Evolutionary conservation across 1,140 invertebrate species (phyloP).

Genomic region (Potamilus streckersoni): DNA sequence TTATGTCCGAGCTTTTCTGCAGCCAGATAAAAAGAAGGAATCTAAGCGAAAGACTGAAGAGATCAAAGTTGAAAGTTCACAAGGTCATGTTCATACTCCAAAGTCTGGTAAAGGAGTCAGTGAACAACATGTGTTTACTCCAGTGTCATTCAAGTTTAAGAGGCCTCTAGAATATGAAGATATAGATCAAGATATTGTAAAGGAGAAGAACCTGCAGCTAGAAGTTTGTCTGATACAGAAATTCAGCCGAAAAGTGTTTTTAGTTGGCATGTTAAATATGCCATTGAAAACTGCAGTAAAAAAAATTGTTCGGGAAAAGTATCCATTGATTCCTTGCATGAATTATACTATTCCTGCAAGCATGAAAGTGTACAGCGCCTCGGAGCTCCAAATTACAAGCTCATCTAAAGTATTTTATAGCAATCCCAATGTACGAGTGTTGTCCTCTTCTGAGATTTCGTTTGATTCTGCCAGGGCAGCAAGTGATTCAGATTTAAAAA

Average conservation of each 20-base stretch:
- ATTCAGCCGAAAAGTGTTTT: constrained; percentile 51
- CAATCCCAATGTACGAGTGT: constrained; percentile 42
- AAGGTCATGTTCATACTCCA: constrained; percentile 29
- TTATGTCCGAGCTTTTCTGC: constrained; percentile 59
- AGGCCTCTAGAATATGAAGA: constrained; percentile 55
- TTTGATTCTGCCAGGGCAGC: constrained; percentile 32
- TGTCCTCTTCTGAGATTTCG: constrained; percentile 33
- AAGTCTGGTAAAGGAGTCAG: constrained; percentile 13
- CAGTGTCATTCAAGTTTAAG: constrained; percentile 59
- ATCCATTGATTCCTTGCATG: constrained; percentile 58
- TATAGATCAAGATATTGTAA: constrained; percentile 46
- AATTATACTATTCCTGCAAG: constrained; percentile 59
- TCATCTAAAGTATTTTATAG: constrained; percentile 41
- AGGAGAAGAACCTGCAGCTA: constrained; percentile 48
- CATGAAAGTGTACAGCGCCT: constrained; percentile 59
- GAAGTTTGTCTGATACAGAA: constrained; percentile 63
- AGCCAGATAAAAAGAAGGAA: constrained; percentile 56
- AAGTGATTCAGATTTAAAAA: constrained; percentile 43
- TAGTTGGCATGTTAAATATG: constrained; percentile 57
- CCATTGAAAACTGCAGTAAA: constrained; percentile 55
- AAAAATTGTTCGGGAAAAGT: constrained; percentile 55
- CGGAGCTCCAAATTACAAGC: constrained; percentile 43
- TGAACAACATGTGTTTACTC: constrained; percentile 58
- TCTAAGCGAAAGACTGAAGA: constrained; percentile 62
- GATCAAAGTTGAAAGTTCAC: constrained; percentile 43